These are phyloP conservation scores for Dendrolimus punctatus DNA, from an alignment of 1,140 invertebrate species.

Conservation along the genomic window DNA sequence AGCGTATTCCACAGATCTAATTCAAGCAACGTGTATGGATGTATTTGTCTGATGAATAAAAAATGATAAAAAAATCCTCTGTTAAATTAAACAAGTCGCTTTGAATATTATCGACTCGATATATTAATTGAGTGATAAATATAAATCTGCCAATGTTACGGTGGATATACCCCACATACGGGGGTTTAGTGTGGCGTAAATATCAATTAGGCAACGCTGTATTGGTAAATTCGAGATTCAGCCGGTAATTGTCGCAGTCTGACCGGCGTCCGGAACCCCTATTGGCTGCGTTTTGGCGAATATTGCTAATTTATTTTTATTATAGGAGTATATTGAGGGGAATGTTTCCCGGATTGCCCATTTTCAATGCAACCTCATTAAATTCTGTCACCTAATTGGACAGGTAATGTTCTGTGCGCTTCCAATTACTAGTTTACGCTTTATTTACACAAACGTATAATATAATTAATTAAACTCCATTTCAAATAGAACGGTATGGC, in stretches of 20 bases:
- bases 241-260: conserved; percentile 43
- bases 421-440: conserved; percentile 1
- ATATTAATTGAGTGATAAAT: conserved; percentile 30
- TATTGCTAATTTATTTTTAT: conserved; percentile 58
- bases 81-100: too few relatives aligned
- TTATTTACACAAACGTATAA: too few relatives aligned
- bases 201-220: conserved; percentile 53
- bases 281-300: conserved; percentile 33
- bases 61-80: too few relatives aligned
- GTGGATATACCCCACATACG: conserved; percentile 6
- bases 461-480: too few relatives aligned
- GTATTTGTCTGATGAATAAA: too few relatives aligned
- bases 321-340: conserved; percentile 32
- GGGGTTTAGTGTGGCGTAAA: conserved; percentile 52
- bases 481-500: too few relatives aligned
- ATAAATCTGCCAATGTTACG: conserved; percentile 19
- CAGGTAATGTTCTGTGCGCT: conserved; percentile 7
- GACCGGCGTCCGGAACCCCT: conserved; percentile 23
- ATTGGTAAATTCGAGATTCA: conserved; percentile 47
- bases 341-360: conserved; percentile 18
- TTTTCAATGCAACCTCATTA: conserved; percentile 12
- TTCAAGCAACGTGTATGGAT: too few relatives aligned
- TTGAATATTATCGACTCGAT: conserved; percentile 2
- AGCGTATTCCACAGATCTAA: too few relatives aligned
- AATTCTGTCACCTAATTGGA: conserved; percentile 20